Evolutionary conservation across 2,113 vertebrate genomes (phyloP), one percentile per base, ranked within the genome.

Genomic region (Ptilonorhynchus violaceus): DNA sequence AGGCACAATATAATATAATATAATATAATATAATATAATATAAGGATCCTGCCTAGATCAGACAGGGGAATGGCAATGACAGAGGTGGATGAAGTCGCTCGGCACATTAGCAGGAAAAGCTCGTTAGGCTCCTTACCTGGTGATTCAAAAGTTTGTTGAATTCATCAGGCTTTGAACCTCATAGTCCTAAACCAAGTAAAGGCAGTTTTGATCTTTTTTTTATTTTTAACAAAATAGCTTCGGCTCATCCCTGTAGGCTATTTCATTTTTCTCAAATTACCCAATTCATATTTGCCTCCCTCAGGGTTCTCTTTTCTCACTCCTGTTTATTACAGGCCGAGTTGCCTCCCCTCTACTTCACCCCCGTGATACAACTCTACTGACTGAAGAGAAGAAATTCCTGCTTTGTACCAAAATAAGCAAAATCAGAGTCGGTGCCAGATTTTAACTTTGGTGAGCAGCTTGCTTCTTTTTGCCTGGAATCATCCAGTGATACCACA

Each of bases 341-440:
- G 21, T 67, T 95, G 60, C 68, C 37, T 86, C 79, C 52, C 59
- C 85, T 94, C 52, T 95, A 77, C 91, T 93, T 67, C 90, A 88
- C 50, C n/a, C 37, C 53, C 1, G 0, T 76, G 62, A 53, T 88
- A 76, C 55, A 76, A 62, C 39, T 55, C 55, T 23, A 18, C 55
- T 44, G 56, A 73, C 63, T 93, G 39, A 55, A 86, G 39, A 88
- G 59, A 35, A 96, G 82, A 92, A 88, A 96, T 92, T 95, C 75
- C 68, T 96, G 52, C 79, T 86, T 81, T 84, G n/a, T 77, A 96
- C 72, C 85, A 92, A 95, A 93, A 88, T 58, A 96, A 95, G 67
- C 78, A 93, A 41, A 66, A 77, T 63, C 22, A 56, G 82, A 60
- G 41, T 67, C 9, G 13, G 68, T 90, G 88, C 85, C 92, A 95